Conservation (phyloP, 2,797 vertebrate genomes). For the Fistularia commersonii region DNA sequence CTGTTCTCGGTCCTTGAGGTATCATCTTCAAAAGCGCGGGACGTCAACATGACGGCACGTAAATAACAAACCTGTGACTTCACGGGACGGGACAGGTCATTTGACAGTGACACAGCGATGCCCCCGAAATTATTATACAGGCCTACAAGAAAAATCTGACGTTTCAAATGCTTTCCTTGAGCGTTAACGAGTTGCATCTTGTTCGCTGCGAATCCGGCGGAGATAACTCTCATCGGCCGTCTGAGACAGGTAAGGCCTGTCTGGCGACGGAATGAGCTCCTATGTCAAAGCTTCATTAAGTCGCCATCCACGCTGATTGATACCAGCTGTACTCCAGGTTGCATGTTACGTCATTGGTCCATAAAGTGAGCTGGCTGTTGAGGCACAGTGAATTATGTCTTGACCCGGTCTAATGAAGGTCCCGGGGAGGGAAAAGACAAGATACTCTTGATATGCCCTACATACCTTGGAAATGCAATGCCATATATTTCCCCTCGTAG, state of each 20-base stretch:
- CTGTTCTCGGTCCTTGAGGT: no score
- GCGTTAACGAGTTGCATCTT: conserved; percentile 45
- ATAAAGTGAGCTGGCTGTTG: conserved; percentile 36
- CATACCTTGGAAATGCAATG: conserved; percentile 32
- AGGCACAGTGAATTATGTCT: conserved; percentile 66
- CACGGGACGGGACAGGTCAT: conserved; percentile 19
- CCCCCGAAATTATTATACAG: conserved; percentile 22
- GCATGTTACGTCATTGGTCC: conserved; percentile 10
- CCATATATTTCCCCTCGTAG: conserved; percentile 28
- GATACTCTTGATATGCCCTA: conserved; percentile 32
- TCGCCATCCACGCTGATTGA: conserved; percentile 60
- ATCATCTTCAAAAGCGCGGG: no score
- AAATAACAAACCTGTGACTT: no score
- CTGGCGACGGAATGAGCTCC: conserved; percentile 52
- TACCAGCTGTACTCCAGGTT: conserved; percentile 66
- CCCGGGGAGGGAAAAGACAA: conserved; percentile 45
- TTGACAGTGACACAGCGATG: conserved; percentile 36
- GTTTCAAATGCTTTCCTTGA: conserved; percentile 39
- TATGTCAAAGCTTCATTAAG: conserved; percentile 66
- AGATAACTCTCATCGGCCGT: conserved; percentile 37
- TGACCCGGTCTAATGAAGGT: conserved; percentile 59
- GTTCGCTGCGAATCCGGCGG: conserved; percentile 47
- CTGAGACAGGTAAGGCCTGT: conserved; percentile 56
- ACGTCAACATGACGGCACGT: no score
- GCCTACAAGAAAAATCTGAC: conserved; percentile 37